Conservation (phyloP, 2,113 vertebrate genomes). For the Thomomys bottae region DNA sequence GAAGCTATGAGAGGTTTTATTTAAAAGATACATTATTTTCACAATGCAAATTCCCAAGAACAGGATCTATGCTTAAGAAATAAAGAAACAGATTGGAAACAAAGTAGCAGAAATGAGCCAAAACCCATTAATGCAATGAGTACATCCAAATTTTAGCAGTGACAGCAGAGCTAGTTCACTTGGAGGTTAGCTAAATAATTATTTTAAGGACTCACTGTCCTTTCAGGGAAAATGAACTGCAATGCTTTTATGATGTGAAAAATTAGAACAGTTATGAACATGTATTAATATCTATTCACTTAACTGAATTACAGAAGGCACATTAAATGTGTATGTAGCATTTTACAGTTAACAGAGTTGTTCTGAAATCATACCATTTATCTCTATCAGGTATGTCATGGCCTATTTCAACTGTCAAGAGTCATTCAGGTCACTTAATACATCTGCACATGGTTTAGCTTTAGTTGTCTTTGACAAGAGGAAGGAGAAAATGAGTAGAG, state of each 20-base stretch:
- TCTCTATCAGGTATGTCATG: slow-evolving; percentile 31
- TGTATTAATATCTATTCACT: slow-evolving; percentile 69
- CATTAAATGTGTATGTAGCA: slow-evolving; percentile 63
- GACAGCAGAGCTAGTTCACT: slow-evolving; percentile 74
- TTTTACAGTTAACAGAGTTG: slow-evolving; percentile 59
- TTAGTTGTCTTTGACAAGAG: background rate
- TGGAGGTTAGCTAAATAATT: slow-evolving; percentile 83
- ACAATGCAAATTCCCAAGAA: slow-evolving; percentile 57
- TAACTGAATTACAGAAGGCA: slow-evolving; percentile 65
- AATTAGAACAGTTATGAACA: slow-evolving; percentile 76
- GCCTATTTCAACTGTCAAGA: background rate
- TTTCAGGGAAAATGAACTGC: slow-evolving; percentile 81
- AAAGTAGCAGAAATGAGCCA: slow-evolving; percentile 74
- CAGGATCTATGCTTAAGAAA: slow-evolving; percentile 72
- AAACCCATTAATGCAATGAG: slow-evolving; percentile 80
- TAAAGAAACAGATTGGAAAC: slow-evolving; percentile 56
- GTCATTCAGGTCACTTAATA: background rate
- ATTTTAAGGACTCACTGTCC: slow-evolving; percentile 83
- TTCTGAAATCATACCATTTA: slow-evolving; percentile 22
- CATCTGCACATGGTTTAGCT: background rate
- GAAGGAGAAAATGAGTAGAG: background rate
- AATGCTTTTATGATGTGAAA: slow-evolving; percentile 77
- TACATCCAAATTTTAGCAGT: slow-evolving; percentile 79
- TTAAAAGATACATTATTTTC: slow-evolving; percentile 74
- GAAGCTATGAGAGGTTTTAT: slow-evolving; percentile 72